Evolutionary conservation across 2,888 invertebrate species (phyloP), one percentile per base, ranked within the genome.

Genomic region (Adineta ricciae): DNA sequence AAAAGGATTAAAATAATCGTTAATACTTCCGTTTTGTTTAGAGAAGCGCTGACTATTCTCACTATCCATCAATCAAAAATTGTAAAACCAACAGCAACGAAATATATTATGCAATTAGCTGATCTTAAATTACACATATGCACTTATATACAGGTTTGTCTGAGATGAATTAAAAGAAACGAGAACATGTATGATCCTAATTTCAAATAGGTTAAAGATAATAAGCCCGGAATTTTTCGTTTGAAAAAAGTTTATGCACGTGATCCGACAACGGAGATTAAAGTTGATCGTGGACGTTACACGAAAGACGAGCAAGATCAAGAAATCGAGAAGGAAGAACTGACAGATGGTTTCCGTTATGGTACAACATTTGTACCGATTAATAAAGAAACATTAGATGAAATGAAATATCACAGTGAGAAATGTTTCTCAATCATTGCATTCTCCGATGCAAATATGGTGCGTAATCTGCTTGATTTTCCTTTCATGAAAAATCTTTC

Each of bases 371-470:
- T 93, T 46, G 92, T 93, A 41, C 93, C 93, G 11, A 92, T 93
- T 88, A 88, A 90, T 86, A 90, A 91, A 56, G 92, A 93, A 83
- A 91, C 91, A 88, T 92, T 92, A 87, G 91, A 91, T 86, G 90
- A 91, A 85, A 92, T 93, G 92, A 91, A 92, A n/a, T 93, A 93
- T 89, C 89, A 92, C 86, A 90, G 92, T 86, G 93, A 93, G 38
- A 93, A 92, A 89, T 93, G 93, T 86, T 90, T 94, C 83, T 92
- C 92, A 84, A 92, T 94, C 14, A 92, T 94, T 86, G 94, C 93
- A 5, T 94, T 94, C 88, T 93, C 94, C 7, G 88, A 89, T 83
- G 86, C 88, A 46, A 89, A 90, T 86, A 88, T 90, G 88, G 90
- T 90, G 86, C 88, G 88, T 87, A 27, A 32, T 84, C 32, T 9